phyloP scores from a whole-genome alignment of 1,140 invertebrate species.

The Leptinotarsa undecemlineata region DNA sequence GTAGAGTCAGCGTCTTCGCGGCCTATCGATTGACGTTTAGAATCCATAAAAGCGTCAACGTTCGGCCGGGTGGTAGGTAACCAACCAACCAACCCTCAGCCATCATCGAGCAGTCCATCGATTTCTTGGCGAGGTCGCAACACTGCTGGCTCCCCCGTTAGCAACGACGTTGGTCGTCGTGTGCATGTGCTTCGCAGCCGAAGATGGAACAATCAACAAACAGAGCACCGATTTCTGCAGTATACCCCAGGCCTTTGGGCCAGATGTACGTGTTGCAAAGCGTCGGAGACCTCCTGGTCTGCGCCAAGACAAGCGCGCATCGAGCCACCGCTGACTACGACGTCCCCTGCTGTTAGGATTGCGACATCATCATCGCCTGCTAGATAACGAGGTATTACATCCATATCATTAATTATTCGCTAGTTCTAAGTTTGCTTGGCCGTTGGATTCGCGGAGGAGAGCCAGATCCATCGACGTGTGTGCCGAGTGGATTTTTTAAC shows the following conservation, averaged over 20 bases:
- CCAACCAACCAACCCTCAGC: slow-evolving; percentile 6
- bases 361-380: slow-evolving; percentile 17
- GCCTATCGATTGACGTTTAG: slow-evolving; percentile 5
- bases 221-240: slow-evolving; percentile 27
- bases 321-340: slow-evolving; percentile 17
- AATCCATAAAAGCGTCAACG: slow-evolving; percentile 15
- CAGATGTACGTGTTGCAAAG: neutral
- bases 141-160: slow-evolving; percentile 1
- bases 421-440: slow-evolving; percentile 20
- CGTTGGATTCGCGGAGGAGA: slow-evolving; percentile 3
- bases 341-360: slow-evolving; percentile 7
- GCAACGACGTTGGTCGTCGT: slow-evolving; percentile 13
- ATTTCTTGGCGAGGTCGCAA: slow-evolving; percentile 12
- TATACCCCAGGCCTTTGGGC: slow-evolving; percentile 20
- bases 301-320: slow-evolving; percentile 26
- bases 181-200: slow-evolving; percentile 16
- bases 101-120: slow-evolving; percentile 15
- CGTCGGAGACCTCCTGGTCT: slow-evolving; percentile 21
- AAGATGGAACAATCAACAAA: slow-evolving; percentile 16
- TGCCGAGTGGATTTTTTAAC: slow-evolving; percentile 15
- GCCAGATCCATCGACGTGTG: neutral
- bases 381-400: slow-evolving; percentile 21
- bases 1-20: slow-evolving; percentile 13
- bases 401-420: neutral
- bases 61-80: slow-evolving; percentile 6